phyloP scores from a whole-genome alignment of 2,797 vertebrate genomes.

The Coendou prehensilis region DNA sequence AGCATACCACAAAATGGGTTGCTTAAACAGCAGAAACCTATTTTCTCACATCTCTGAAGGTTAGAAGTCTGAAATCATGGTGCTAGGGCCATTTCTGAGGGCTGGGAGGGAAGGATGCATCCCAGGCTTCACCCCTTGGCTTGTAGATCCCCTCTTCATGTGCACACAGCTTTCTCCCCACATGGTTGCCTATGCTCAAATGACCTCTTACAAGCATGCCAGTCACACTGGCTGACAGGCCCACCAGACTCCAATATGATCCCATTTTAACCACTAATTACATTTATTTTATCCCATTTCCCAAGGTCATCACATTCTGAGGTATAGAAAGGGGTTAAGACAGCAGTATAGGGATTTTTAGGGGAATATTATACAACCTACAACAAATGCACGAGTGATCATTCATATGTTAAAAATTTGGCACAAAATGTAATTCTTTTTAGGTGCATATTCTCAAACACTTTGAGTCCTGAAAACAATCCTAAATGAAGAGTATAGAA shows the following conservation, averaged over 20 bases:
- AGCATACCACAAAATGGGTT: background rate
- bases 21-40: background rate
- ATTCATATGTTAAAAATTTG: background rate
- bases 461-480: background rate
- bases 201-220: background rate
- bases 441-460: background rate
- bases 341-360: background rate
- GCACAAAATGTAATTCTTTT: background rate
- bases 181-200: background rate
- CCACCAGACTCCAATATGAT: too few relatives aligned
- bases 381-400: background rate
- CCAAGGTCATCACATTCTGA: background rate
- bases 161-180: background rate
- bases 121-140: background rate
- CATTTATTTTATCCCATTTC: background rate
- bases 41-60: background rate
- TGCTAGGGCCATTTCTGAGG: background rate
- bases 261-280: background rate
- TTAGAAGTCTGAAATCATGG: background rate
- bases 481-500: background rate
- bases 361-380: background rate
- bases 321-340: background rate
- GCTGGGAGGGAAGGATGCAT: fast-evolving
- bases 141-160: fast-evolving
- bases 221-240: background rate